phyloP scores from a whole-genome alignment of 2,113 vertebrate species.

The Paramormyrops kingsleyae region DNA sequence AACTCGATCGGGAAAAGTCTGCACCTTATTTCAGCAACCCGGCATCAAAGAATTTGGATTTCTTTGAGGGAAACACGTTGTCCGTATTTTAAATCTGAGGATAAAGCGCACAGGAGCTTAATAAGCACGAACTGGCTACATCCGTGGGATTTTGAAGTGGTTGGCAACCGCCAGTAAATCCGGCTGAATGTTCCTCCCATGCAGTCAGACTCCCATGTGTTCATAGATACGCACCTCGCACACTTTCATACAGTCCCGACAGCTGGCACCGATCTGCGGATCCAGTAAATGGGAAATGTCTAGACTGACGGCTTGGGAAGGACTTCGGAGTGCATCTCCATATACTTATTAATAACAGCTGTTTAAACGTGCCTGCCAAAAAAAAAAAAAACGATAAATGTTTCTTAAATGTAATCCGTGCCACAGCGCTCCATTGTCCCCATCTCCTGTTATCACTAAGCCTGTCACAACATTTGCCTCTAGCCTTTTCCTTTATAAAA shows the following conservation, averaged over 20 bases:
- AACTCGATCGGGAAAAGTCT: background rate
- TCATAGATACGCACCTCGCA: background rate
- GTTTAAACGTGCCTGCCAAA: background rate
- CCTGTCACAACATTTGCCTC: background rate
- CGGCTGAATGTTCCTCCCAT: background rate
- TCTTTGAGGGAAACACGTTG: background rate
- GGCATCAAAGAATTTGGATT: background rate
- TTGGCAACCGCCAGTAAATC: background rate
- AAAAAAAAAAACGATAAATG: background rate
- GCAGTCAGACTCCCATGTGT: background rate
- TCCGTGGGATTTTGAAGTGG: background rate
- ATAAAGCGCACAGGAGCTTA: slow-evolving; percentile 6
- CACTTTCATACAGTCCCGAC: slow-evolving; percentile 22
- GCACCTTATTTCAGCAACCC: background rate
- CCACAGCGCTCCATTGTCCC: background rate
- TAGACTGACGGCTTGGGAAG: slow-evolving; percentile 51
- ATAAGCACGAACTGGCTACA: background rate
- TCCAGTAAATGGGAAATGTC: slow-evolving; percentile 41
- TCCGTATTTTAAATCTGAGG: background rate
- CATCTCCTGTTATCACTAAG: background rate
- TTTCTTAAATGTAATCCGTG: background rate
- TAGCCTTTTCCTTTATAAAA: background rate
- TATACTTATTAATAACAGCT: background rate
- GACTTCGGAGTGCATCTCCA: slow-evolving; percentile 18
- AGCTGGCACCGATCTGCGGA: slow-evolving; percentile 44